These are phyloP conservation scores for Pongo abelii DNA, from an alignment of 2,113 vertebrate genomes.

Conservation along the genomic window DNA sequence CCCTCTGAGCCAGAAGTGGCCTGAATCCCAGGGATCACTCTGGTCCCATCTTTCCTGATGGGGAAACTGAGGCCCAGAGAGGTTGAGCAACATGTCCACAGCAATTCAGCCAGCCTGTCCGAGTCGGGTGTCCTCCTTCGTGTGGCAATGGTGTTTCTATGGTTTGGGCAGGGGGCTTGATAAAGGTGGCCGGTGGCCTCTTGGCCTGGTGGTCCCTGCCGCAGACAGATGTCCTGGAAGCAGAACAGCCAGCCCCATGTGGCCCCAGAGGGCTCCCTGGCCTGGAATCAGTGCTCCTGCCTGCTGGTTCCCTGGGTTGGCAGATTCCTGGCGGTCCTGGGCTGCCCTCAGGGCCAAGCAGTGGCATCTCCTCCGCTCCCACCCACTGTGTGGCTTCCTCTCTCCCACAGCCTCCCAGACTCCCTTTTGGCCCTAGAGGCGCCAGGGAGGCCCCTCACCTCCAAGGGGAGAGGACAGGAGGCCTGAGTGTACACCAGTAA, in stretches of 20 bases:
- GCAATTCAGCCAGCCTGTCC: not conserved
- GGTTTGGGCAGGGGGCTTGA: not conserved
- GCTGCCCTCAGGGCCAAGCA: not conserved
- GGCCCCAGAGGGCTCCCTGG: not conserved
- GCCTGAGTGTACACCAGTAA: not conserved
- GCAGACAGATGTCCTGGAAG: not conserved
- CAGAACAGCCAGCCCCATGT: not conserved
- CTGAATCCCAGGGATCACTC: not conserved
- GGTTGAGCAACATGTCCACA: accelerated
- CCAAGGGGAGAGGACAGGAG: not conserved
- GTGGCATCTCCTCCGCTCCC: not conserved
- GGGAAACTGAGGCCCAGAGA: slow-evolving; percentile 37
- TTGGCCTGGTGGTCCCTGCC: not conserved
- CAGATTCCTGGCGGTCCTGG: not conserved
- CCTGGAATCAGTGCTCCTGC: not conserved
- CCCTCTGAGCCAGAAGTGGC: not conserved
- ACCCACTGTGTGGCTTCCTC: not conserved
- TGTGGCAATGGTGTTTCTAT: not conserved
- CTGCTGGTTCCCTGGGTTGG: not conserved
- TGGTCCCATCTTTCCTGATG: not conserved
- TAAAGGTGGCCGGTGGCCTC: not conserved
- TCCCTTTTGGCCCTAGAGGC: not conserved
- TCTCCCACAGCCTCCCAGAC: not conserved
- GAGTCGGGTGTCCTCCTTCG: not conserved
- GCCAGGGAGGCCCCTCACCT: not conserved